Evolutionary conservation across 2,797 vertebrate genomes (phyloP).

Genomic region (Phataginus tetradactyla): DNA sequence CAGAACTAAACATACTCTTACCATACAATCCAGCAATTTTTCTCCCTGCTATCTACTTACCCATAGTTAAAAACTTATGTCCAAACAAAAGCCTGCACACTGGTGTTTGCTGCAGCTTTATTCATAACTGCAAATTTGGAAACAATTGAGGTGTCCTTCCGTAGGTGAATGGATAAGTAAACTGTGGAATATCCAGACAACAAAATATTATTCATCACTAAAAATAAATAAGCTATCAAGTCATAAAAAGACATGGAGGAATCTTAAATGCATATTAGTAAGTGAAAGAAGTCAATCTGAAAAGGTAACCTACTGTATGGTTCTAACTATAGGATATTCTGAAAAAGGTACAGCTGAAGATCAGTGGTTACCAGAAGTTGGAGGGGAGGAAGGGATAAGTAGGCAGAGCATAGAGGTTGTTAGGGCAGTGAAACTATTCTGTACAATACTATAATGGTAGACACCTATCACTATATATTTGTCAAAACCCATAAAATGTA

Average conservation of each 20-base stretch:
- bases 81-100: not conserved
- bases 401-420: not conserved
- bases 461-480: not conserved
- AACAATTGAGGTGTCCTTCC: not conserved
- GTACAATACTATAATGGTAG: not conserved
- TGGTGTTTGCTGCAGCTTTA: not conserved
- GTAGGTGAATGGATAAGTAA: not conserved
- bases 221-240: not conserved
- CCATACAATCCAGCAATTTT: not conserved
- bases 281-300: not conserved
- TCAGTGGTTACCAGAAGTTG: not conserved
- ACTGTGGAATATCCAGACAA: not conserved
- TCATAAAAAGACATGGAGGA: not conserved
- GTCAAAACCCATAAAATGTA: not conserved
- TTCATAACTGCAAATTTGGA: not conserved
- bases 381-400: not conserved
- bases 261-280: not conserved
- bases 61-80: not conserved
- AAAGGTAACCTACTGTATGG: not conserved
- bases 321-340: not conserved
- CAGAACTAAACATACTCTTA: not conserved
- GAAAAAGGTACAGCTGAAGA: not conserved
- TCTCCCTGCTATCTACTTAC: not conserved
- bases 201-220: not conserved
- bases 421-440: not conserved